Evolutionary conservation across 1,140 invertebrate genomes (phyloP).

Genomic region (Eumaeus atala): DNA sequence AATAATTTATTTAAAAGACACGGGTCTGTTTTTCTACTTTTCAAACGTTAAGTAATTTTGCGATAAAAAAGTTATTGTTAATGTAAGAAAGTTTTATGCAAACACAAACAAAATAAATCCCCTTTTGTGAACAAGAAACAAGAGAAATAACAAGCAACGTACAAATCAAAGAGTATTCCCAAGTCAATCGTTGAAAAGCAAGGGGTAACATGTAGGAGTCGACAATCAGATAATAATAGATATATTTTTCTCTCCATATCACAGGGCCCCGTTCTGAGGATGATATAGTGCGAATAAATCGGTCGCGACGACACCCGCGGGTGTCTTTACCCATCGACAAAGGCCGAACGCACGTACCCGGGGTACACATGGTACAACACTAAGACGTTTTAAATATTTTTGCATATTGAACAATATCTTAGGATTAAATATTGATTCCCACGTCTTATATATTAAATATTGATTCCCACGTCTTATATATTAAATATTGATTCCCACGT

Average conservation of each 20-base stretch:
- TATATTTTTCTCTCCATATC: constrained; percentile 37
- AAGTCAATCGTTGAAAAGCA: constrained; percentile 36
- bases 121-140: constrained; percentile 23
- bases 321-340: constrained; percentile 33
- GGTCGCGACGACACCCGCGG: constrained; percentile 32
- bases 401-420: too few species aligned
- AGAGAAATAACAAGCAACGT: constrained; percentile 23
- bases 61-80: too few species aligned
- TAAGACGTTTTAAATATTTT: background rate
- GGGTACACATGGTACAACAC: constrained; percentile 4
- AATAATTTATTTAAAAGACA: too few species aligned
- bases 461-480: too few species aligned
- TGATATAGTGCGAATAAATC: constrained; percentile 50
- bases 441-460: too few species aligned
- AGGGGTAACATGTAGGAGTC: constrained; percentile 30
- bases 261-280: constrained; percentile 25
- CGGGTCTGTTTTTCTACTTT: background rate
- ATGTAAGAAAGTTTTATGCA: too few species aligned
- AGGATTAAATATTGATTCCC: too few species aligned
- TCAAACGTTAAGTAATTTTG: background rate
- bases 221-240: constrained; percentile 44
- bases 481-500: too few species aligned
- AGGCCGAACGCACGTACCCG: constrained; percentile 12
- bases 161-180: constrained; percentile 43
- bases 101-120: constrained; percentile 11